These are phyloP conservation scores for Phortica magna DNA, from an alignment of 2,888 invertebrate genomes.

Conservation along the genomic window DNA sequence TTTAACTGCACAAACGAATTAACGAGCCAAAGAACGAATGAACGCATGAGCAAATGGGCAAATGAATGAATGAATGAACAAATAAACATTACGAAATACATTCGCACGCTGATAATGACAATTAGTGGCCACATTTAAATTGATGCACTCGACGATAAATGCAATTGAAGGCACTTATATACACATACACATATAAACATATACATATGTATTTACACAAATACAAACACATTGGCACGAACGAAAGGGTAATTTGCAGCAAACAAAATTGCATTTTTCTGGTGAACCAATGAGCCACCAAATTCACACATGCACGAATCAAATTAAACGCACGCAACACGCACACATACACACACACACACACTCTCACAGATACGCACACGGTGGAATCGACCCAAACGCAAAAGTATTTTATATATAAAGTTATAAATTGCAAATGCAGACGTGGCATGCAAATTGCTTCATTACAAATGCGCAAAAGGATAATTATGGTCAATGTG, in stretches of 20 bases:
- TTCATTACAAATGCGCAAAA: slow-evolving; percentile 52
- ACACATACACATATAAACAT: not conserved
- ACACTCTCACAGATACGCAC: slow-evolving; percentile 45
- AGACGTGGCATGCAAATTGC: slow-evolving; percentile 55
- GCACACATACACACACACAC: slow-evolving; percentile 42
- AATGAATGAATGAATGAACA: slow-evolving; percentile 36
- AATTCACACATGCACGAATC: slow-evolving; percentile 66
- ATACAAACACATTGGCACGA: slow-evolving; percentile 19
- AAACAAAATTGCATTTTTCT: slow-evolving; percentile 67
- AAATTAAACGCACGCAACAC: slow-evolving; percentile 41
- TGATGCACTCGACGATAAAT: slow-evolving; percentile 71
- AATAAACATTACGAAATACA: slow-evolving; percentile 47
- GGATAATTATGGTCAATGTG: slow-evolving; percentile 47
- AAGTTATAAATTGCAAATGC: slow-evolving; percentile 56
- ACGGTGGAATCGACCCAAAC: not conserved
- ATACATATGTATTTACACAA: not conserved
- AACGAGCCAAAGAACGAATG: not conserved
- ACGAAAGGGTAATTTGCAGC: slow-evolving; percentile 40
- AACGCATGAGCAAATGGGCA: too few species aligned
- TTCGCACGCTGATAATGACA: slow-evolving; percentile 65
- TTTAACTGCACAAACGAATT: not conserved
- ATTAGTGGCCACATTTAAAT: slow-evolving; percentile 73
- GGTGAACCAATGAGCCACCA: slow-evolving; percentile 66
- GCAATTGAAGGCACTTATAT: slow-evolving; percentile 55
- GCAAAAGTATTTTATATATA: slow-evolving; percentile 33